Evolutionary conservation across 2,888 invertebrate genomes (phyloP), one percentile per base, ranked within the genome.

Genomic region (Eledone cirrhosa): DNA sequence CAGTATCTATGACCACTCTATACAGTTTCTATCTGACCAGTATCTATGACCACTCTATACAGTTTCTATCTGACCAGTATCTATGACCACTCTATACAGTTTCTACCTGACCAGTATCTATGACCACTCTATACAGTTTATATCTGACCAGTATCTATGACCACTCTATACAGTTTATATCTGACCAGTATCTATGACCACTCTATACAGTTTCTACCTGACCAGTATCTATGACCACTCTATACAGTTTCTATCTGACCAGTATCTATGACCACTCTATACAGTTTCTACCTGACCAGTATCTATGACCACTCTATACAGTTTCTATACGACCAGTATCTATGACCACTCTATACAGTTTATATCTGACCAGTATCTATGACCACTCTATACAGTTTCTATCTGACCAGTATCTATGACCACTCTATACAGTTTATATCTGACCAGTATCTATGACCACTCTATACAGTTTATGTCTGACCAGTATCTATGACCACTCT

Each of bases 231-330:
- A 47, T 76, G 22, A 48, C 2, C 48, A 14, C 8, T 47, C 77
- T 29, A 86, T 87, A 72, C 87, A 90, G 90, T 82, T 98, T 98
- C 92, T 98, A 99, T 91, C 92, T 99, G 82, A 99, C 99, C 31
- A 99, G 98, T 81, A 99, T 99, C 85, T 99, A 99, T 91, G 99
- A 99, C 92, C 99, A 99, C 92, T 99, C 99, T 84, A 99, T 99
- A 92, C n/a, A n/a, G n/a, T n/a, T n/a, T n/a, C n/a, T n/a, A n/a
- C n/a, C n/a, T n/a, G n/a, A n/a, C n/a, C n/a, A n/a, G n/a, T n/a
- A n/a, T n/a, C 8, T 4, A 47, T 76, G 22, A 48, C 2, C 48
- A 14, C 8, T 47, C 77, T 29, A 86, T 87, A 72, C 87, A 90
- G 90, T 82, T 98, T 98, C 92, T 98, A 99, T 91, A 92, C 99